phyloP scores from a whole-genome alignment of 2,888 invertebrate genomes.

The Pristionchus mayeri region DNA sequence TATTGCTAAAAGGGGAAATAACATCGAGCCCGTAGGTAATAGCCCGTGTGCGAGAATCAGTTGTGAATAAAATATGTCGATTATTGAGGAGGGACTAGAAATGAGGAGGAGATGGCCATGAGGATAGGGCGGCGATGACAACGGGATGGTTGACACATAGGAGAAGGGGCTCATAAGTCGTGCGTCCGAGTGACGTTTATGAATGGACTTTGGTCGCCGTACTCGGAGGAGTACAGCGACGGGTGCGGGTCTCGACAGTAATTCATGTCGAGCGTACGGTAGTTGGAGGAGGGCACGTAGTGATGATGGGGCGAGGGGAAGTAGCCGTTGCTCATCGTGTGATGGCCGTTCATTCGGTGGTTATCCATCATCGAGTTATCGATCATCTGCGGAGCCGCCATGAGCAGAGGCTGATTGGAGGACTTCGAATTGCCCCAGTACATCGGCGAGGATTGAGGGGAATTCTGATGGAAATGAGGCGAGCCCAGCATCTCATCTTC shows the following conservation, averaged over 20 bases:
- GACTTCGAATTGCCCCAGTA: constrained; percentile 47
- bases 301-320: not conserved
- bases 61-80: not conserved
- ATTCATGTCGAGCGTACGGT: constrained; percentile 49
- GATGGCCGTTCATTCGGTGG: not conserved
- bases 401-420: constrained; percentile 46
- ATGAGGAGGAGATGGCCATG: not conserved
- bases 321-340: constrained; percentile 9
- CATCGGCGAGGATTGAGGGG: constrained; percentile 43
- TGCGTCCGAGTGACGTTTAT: constrained; percentile 29
- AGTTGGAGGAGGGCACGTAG: constrained; percentile 38
- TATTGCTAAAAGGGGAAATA: not conserved
- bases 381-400: constrained; percentile 43
- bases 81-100: not conserved
- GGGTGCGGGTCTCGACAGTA: constrained; percentile 48
- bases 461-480: constrained; percentile 45
- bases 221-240: constrained; percentile 45
- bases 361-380: constrained; percentile 23
- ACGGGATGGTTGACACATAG: not conserved
- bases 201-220: constrained; percentile 44
- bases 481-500: constrained; percentile 43
- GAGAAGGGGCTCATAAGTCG: constrained; percentile 11
- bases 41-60: not conserved
- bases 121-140: constrained; percentile 9
- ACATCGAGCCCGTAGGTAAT: not conserved